Percentiles rank a stretch among this genome's conserved stretches.
Evolutionary conservation across 2,888 invertebrate genomes (phyloP).

Genomic region (Drosophila infuscata): DNA sequence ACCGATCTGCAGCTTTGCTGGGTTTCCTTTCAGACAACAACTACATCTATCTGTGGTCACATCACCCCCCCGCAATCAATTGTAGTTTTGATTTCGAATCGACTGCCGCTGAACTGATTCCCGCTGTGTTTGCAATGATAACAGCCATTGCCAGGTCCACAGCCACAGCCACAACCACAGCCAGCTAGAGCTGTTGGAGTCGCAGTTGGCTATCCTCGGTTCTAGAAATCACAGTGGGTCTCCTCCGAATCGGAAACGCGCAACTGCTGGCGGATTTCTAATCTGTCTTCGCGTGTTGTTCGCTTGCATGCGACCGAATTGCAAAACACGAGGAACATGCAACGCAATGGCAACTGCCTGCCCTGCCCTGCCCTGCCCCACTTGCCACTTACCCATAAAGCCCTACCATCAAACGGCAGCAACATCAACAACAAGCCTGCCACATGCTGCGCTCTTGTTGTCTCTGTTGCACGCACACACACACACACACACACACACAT

Average conservation of each 20-base stretch:
- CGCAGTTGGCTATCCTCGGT: constrained; percentile 14
- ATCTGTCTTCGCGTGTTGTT: constrained; percentile 78
- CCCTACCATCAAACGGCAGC: constrained; percentile 34
- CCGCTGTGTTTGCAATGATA: constrained; percentile 71
- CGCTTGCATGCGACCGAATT: constrained; percentile 71
- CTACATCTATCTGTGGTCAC: constrained; percentile 1
- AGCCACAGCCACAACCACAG: constrained; percentile 10
- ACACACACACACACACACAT: constrained; percentile 9
- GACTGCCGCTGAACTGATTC: constrained; percentile 41
- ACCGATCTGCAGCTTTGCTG: constrained; percentile 6
- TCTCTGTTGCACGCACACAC: constrained; percentile 40
- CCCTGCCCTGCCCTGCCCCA: neutral
- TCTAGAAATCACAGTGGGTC: constrained; percentile 39
- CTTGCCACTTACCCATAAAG: neutral
- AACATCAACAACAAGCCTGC: constrained; percentile 60
- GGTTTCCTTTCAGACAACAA: neutral
- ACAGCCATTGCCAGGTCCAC: constrained; percentile 47
- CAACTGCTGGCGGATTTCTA: constrained; percentile 65
- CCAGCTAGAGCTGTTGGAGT: neutral
- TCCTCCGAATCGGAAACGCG: constrained; percentile 22
- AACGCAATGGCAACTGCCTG: constrained; percentile 42
- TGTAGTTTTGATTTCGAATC: constrained; percentile 47
- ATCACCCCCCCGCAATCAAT: constrained; percentile 46
- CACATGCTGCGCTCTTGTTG: constrained; percentile 67
- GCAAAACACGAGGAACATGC: constrained; percentile 74